Evolutionary conservation across 2,797 vertebrate genomes (phyloP).

Genomic region (Sebastolobus altivelis): DNA sequence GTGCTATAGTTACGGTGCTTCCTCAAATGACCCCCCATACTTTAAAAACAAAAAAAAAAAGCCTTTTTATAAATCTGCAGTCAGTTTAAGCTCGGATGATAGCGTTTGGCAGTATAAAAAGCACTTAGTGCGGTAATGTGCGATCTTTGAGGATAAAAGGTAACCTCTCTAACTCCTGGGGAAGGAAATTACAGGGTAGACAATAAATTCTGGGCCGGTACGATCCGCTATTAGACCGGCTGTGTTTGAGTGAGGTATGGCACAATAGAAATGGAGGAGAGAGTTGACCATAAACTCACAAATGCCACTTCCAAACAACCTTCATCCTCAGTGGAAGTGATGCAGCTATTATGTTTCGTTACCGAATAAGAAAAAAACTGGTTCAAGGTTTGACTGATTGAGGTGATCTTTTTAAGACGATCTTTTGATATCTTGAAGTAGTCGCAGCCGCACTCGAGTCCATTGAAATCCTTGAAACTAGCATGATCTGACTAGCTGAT

Average conservation of each 20-base stretch:
- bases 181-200: slow-evolving; percentile 72
- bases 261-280: slow-evolving; percentile 34
- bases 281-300: slow-evolving; percentile 10
- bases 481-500: not conserved
- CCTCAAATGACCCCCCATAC: slow-evolving; percentile 47
- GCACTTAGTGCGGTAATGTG: slow-evolving; percentile 82
- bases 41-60: slow-evolving; percentile 60
- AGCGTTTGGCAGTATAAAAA: slow-evolving; percentile 69
- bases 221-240: slow-evolving; percentile 51
- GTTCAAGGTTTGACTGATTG: slow-evolving; percentile 26
- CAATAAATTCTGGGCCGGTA: slow-evolving; percentile 69
- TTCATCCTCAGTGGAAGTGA: slow-evolving; percentile 9
- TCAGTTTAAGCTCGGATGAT: slow-evolving; percentile 70
- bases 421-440: not conserved
- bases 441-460: not conserved
- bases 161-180: slow-evolving; percentile 78
- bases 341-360: slow-evolving; percentile 10
- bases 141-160: slow-evolving; percentile 79
- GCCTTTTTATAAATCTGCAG: slow-evolving; percentile 71
- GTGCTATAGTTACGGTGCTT: slow-evolving; percentile 21
- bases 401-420: not conserved
- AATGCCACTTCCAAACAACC: slow-evolving; percentile 26
- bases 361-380: not conserved
- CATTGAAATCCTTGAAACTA: not conserved
- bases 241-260: slow-evolving; percentile 49